phyloP scores from a whole-genome alignment of 2,888 invertebrate species.

The Orthonevra nobilis region DNA sequence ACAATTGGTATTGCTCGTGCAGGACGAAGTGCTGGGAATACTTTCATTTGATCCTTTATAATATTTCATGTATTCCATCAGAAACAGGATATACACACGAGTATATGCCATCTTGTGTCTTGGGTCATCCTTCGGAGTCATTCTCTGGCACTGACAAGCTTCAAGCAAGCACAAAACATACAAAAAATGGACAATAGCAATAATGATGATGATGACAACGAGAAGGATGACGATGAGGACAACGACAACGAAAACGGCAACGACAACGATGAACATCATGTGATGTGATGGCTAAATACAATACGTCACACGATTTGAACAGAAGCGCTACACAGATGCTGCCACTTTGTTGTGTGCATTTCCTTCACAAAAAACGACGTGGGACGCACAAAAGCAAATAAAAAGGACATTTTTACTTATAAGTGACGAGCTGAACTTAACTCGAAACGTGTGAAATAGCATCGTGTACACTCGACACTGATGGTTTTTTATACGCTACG shows the following conservation, averaged over 20 bases:
- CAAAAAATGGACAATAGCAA: slow-evolving; percentile 27
- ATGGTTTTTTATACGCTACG: not conserved
- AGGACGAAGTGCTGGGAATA: not conserved
- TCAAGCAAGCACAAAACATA: not conserved
- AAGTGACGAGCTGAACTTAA: slow-evolving; percentile 39
- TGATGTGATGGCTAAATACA: slow-evolving; percentile 35
- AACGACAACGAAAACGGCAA: too few species aligned
- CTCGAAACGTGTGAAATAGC: slow-evolving; percentile 37
- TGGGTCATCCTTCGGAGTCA: slow-evolving; percentile 1
- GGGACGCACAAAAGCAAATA: not conserved
- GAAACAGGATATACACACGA: not conserved
- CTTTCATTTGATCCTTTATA: slow-evolving; percentile 5
- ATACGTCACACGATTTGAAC: slow-evolving; percentile 12
- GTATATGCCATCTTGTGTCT: slow-evolving; percentile 1
- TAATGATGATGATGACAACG: slow-evolving; percentile 24
- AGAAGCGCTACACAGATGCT: slow-evolving; percentile 25
- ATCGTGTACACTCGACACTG: slow-evolving; percentile 24
- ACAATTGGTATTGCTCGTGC: not conserved
- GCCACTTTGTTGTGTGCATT: slow-evolving; percentile 52
- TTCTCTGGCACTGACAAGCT: too few species aligned
- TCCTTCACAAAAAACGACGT: slow-evolving; percentile 23
- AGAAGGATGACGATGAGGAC: slow-evolving; percentile 2
- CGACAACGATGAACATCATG: slow-evolving; percentile 22
- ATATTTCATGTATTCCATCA: slow-evolving; percentile 15
- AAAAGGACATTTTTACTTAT: slow-evolving; percentile 20